These are phyloP conservation scores for Drosophila yakuba DNA, from an alignment of 1,140 invertebrate genomes.

Conservation along the genomic window DNA sequence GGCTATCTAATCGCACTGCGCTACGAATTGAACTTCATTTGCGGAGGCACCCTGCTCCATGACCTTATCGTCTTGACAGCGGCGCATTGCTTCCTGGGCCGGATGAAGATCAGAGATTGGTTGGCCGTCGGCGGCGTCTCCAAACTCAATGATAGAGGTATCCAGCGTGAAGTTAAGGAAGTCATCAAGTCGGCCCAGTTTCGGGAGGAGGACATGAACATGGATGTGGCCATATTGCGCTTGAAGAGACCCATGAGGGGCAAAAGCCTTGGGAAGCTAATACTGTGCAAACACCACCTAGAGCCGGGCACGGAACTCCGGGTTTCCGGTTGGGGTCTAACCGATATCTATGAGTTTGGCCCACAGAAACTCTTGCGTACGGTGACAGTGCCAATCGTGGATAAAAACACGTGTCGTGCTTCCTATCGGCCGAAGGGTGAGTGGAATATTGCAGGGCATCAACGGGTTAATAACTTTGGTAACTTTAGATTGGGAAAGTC, in stretches of 20 bases:
- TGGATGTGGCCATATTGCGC: constrained; percentile 54
- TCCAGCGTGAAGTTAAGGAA: constrained; percentile 6
- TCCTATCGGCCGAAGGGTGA: constrained; percentile 34
- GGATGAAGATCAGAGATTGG: background rate
- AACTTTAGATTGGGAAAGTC: too few relatives aligned
- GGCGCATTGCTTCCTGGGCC: constrained; percentile 55
- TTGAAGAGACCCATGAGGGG: constrained; percentile 21
- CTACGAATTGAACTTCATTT: constrained; percentile 39
- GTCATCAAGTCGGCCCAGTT: constrained; percentile 28
- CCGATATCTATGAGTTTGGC: background rate
- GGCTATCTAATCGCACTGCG: constrained; percentile 57
- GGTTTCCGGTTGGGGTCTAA: constrained; percentile 64
- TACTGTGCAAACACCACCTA: constrained; percentile 27
- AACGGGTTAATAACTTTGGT: too few relatives aligned
- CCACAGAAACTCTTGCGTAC: constrained; percentile 20
- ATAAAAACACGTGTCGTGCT: constrained; percentile 1
- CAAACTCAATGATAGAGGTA: constrained; percentile 6
- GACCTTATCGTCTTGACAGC: constrained; percentile 55
- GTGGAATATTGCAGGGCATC: background rate
- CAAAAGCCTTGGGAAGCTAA: background rate
- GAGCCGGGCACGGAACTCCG: constrained; percentile 7
- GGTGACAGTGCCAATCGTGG: constrained; percentile 45
- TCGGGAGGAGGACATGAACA: constrained; percentile 30
- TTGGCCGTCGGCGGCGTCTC: constrained; percentile 33
- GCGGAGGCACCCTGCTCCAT: constrained; percentile 53